Conservation (phyloP, 1,140 invertebrate species). For the Caenorhabditis remanei region DNA sequence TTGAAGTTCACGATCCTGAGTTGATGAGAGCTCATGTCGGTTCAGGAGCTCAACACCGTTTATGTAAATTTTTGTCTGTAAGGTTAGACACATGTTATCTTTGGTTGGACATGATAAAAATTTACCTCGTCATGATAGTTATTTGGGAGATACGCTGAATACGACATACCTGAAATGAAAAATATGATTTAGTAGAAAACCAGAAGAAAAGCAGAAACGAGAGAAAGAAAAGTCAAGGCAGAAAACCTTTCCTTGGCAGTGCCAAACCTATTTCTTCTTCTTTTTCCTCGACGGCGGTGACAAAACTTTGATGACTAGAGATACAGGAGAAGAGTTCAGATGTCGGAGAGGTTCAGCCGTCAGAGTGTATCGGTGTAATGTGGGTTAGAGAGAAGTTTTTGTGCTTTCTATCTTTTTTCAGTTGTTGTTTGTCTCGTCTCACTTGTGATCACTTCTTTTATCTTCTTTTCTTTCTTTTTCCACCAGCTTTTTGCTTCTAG, state of each 20-base stretch:
- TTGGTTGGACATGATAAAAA: background rate
- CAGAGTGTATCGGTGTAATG: constrained; percentile 38
- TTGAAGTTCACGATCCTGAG: constrained; percentile 65
- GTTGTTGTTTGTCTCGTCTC: constrained; percentile 55
- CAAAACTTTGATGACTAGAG: constrained; percentile 50
- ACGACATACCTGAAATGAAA: constrained; percentile 3
- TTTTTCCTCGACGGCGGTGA: background rate
- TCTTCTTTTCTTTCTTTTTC: constrained; percentile 39
- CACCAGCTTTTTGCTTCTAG: constrained; percentile 9
- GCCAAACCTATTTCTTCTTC: constrained; percentile 18
- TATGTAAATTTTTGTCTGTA: constrained; percentile 64
- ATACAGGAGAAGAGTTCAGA: constrained; percentile 43
- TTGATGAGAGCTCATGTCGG: constrained; percentile 64
- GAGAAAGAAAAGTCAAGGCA: background rate
- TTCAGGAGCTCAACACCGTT: constrained; percentile 66
- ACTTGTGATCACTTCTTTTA: constrained; percentile 50
- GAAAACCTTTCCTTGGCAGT: background rate
- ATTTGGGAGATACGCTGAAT: constrained; percentile 24
- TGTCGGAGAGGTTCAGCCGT: constrained; percentile 45
- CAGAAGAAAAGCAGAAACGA: background rate
- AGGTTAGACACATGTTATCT: background rate
- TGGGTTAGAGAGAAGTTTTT: background rate
- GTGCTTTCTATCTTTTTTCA: constrained; percentile 19
- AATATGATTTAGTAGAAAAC: background rate
- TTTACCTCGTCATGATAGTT: constrained; percentile 39